Conservation (phyloP, 1,140 invertebrate species). For the Hyphantria cunea region DNA sequence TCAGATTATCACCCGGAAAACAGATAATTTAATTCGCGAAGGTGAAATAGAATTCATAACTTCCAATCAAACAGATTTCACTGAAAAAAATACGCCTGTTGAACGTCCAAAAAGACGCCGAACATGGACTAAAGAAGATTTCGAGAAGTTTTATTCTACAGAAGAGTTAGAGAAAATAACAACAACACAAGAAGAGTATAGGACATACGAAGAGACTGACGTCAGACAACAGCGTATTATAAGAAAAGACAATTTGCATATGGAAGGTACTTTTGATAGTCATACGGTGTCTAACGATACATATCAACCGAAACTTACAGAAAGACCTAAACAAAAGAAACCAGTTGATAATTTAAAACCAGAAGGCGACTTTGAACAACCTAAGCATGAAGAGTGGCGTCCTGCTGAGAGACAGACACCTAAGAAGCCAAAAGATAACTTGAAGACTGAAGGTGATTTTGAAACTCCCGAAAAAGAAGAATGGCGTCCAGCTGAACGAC, state of each 20-base stretch:
- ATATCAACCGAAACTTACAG: conserved; percentile 52
- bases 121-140: conserved; percentile 88
- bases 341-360: conserved; percentile 80
- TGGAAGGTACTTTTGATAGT: conserved; percentile 44
- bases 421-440: conserved; percentile 78
- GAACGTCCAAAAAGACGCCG: conserved; percentile 82
- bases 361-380: conserved; percentile 83
- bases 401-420: conserved; percentile 64
- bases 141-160: conserved; percentile 85
- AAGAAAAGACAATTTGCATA: conserved; percentile 80
- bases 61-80: conserved; percentile 83
- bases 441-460: conserved; percentile 86
- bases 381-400: conserved; percentile 70
- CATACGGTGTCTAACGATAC: conserved; percentile 67
- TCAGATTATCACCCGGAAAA: conserved; percentile 82
- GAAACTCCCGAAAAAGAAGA: conserved; percentile 73
- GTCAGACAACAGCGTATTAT: conserved; percentile 73
- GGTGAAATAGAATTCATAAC: conserved; percentile 85
- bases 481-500: conserved; percentile 72
- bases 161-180: conserved; percentile 80
- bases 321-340: conserved; percentile 70
- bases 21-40: conserved; percentile 86
- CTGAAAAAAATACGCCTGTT: conserved; percentile 80
- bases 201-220: conserved; percentile 75
- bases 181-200: conserved; percentile 83